Evolutionary conservation across 2,888 invertebrate species (phyloP), one percentile per base, ranked within the genome.

Genomic region (Drosophila merina): DNA sequence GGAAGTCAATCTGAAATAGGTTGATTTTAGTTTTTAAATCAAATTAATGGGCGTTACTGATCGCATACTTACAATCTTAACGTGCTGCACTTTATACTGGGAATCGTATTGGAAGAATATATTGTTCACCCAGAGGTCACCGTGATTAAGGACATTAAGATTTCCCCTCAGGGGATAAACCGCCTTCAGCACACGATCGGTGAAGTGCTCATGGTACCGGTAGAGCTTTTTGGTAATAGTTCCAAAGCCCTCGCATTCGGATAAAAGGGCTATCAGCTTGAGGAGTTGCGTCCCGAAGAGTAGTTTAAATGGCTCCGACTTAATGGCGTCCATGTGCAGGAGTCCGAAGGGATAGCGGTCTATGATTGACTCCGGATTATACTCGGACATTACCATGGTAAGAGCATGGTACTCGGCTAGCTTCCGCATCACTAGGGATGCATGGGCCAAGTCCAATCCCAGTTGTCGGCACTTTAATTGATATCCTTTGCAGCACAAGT

Each of bases 381-480:
- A 57, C 71, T 93, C 92, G 44, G 91, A 92, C 75, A 93, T 86
- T 25, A 92, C 91, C 63, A 93, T 92, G 0, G 93, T 93, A 4
- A 92, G 89, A 0, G 93, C 94, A 79, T 94, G 94, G 76, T 93
- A 93, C 66, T 91, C 90, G 0, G 93, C 94, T 71, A 94, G 74
- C 80, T 93, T 93, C 47, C 90, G 89, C 57, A 94, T 83, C 1
- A 93, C 93, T 54, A 93, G 60, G 31, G 88, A 72, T 9, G 92
- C 91, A 77, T 94, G 94, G 0, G 89, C 82, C 50, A 92, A 88
- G 85, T 94, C 93, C 38, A 94, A 89, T 14, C 94, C 94, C 52
- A 88, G 60, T 70, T 93, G 92, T 33, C 94, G 92, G 66, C 92
- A 92, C 9, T 92, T 92, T 88, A 94, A 91, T 33, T 92, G 90